Conservation (phyloP, 2,888 invertebrate genomes). For the Elysia crispata region DNA sequence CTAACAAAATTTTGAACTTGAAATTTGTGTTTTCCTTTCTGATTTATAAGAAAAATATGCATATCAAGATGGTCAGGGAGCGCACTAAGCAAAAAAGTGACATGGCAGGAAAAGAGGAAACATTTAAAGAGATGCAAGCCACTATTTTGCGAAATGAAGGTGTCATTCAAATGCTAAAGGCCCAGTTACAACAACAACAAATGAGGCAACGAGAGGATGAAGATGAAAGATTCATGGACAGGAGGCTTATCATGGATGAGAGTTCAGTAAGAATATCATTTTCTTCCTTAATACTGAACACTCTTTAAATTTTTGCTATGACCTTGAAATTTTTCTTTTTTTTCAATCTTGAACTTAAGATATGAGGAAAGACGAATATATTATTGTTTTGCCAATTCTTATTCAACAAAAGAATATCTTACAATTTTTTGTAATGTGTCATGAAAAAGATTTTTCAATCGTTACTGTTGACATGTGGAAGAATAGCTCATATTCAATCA, state of each 20-base stretch:
- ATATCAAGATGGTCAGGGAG: constrained; percentile 64
- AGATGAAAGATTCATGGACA: constrained; percentile 59
- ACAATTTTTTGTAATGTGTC: too few species aligned
- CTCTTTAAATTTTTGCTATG: background rate
- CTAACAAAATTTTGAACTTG: too few species aligned
- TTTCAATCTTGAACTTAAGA: background rate
- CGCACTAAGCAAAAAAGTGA: constrained; percentile 63
- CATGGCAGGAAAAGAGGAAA: constrained; percentile 62
- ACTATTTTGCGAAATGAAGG: constrained; percentile 72
- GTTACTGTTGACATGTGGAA: too few species aligned
- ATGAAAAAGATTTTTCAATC: too few species aligned
- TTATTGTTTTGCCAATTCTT: too few species aligned
- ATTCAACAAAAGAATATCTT: too few species aligned
- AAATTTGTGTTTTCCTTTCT: background rate
- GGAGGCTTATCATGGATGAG: constrained; percentile 44
- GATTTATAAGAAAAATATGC: constrained; percentile 67
- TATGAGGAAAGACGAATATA: background rate
- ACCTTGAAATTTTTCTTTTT: background rate
- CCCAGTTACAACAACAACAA: constrained; percentile 69
- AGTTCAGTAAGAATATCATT: constrained; percentile 49
- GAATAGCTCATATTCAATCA: too few species aligned
- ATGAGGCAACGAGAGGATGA: constrained; percentile 54
- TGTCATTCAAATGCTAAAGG: constrained; percentile 72
- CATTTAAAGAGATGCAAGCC: constrained; percentile 68
- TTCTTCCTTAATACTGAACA: too few species aligned